These are phyloP conservation scores for Limonius californicus DNA, from an alignment of 1,140 invertebrate genomes.

Conservation along the genomic window DNA sequence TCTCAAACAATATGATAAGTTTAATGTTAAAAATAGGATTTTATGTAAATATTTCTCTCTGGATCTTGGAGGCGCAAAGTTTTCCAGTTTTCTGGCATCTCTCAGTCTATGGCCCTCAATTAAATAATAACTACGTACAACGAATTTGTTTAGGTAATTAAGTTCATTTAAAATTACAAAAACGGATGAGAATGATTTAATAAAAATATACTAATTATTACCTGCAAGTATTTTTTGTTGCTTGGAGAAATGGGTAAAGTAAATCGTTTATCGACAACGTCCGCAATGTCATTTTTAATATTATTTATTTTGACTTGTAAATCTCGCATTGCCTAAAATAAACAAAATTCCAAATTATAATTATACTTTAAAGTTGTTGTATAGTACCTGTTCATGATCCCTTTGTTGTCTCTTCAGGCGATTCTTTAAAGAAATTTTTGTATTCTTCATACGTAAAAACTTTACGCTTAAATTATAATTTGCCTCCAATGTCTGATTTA, in stretches of 20 bases:
- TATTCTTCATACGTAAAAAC: slow-evolving; percentile 46
- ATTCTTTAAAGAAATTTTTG: slow-evolving; percentile 39
- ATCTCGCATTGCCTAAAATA: slow-evolving; percentile 32
- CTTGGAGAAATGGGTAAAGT: slow-evolving; percentile 37
- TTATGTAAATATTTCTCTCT: too few species aligned
- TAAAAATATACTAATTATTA: too few species aligned
- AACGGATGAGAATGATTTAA: too few species aligned
- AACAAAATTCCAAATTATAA: neutral
- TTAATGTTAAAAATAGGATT: too few species aligned
- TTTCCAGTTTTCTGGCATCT: too few species aligned
- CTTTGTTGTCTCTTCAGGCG: slow-evolving; percentile 31
- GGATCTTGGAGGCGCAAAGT: too few species aligned
- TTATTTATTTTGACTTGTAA: slow-evolving; percentile 35
- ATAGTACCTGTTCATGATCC: slow-evolving; percentile 25
- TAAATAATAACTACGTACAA: too few species aligned
- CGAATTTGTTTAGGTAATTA: too few species aligned
- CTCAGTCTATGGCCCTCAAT: too few species aligned
- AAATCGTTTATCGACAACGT: slow-evolving; percentile 37
- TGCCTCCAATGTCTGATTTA: slow-evolving; percentile 44
- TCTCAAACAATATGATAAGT: too few species aligned
- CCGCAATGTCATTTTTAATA: slow-evolving; percentile 31
- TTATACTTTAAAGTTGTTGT: slow-evolving; percentile 10
- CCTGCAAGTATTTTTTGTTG: slow-evolving; percentile 45
- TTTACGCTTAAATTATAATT: slow-evolving; percentile 48
- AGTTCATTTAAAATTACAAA: too few species aligned